Percentiles rank a stretch among this genome's conserved stretches.
These are phyloP conservation scores for Lysandra coridon DNA, from an alignment of 2,888 invertebrate species.

Conservation along the genomic window DNA sequence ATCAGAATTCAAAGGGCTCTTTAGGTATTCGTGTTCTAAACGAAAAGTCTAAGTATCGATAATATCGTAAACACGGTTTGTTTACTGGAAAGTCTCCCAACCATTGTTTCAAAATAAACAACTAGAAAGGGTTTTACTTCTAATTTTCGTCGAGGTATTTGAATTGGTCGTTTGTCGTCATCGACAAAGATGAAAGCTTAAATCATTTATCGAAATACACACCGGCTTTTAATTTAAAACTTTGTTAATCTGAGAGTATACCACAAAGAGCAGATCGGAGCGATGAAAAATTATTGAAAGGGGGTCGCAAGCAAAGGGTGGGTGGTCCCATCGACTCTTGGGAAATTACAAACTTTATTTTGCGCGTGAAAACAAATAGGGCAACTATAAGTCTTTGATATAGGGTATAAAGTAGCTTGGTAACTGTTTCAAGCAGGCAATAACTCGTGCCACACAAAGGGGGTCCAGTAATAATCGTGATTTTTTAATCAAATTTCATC, in stretches of 20 bases:
- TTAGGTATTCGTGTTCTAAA: not conserved
- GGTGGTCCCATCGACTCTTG: slow-evolving; percentile 69
- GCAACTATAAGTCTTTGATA: slow-evolving; percentile 36
- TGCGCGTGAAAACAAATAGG: slow-evolving; percentile 41
- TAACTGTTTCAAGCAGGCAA: slow-evolving; percentile 39
- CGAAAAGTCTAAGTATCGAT: not conserved
- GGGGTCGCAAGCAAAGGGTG: slow-evolving; percentile 62
- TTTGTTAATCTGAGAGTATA: slow-evolving; percentile 78
- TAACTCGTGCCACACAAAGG: slow-evolving; percentile 59
- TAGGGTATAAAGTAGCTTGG: slow-evolving; percentile 44
- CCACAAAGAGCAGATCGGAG: slow-evolving; percentile 78
- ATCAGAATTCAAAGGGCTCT: too few species aligned
- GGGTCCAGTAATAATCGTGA: slow-evolving; percentile 79
- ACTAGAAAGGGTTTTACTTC: not conserved
- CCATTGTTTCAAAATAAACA: not conserved
- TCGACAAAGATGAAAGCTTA: slow-evolving; percentile 33
- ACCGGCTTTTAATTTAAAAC: slow-evolving; percentile 76
- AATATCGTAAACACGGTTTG: not conserved
- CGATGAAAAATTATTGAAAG: slow-evolving; percentile 81
- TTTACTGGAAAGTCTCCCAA: not conserved
- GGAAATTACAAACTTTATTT: slow-evolving; percentile 55
- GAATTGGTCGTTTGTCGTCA: slow-evolving; percentile 22
- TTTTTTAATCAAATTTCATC: slow-evolving; percentile 82
- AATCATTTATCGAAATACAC: slow-evolving; percentile 47
- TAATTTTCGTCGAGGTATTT: slow-evolving; percentile 19